Evolutionary conservation across 92 coral and sea anemone genomes (phyloP), one percentile per base, ranked within the genome.

Genomic region (Bergia puertoricense): DNA sequence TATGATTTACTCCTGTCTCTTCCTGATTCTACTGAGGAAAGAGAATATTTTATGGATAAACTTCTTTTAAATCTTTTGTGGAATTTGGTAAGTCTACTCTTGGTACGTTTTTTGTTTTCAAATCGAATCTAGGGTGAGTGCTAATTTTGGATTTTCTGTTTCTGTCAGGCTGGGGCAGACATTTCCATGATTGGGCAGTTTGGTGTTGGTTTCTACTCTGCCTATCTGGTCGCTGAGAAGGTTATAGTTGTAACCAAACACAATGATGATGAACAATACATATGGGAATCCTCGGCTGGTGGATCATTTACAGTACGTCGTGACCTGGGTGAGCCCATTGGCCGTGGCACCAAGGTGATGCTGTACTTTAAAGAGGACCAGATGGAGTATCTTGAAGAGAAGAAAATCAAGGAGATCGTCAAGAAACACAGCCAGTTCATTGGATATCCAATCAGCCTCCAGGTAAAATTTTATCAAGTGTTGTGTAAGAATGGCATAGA

Each of bases 111-210:
- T 66, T 66, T 66, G 8, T 66, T 66, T 0, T 66, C 18, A 0
- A 66, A 44, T 15, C 5, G 14, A 73, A 73, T 73, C 6, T 6
- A 13, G 8, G 6, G 1, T 38, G 6, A 22, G 6, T 11, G 6
- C 18, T 18, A 0, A 71, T 7, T 14, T 48, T 69, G 1, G 46
- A 42, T 5, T 44, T 50, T 15, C n/a, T 15, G 2, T 66, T 76
- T 45, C 2, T 69, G 48, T 30, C 72, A 96, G 99, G 92, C 99
- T 90, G 99, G 99, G 42, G 99, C 99, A 22, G 99, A 97, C 88
- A 97, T 97, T 75, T 97, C 99, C 73, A 97, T 97, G 99, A 97
- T 97, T 91, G 99, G 99, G 77, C 99, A 97, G 83, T 97, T 97
- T 92, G 99, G 99, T 88, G 99, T 97, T 56, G 99, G 99, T 66